Evolutionary conservation across 2,113 vertebrate genomes (phyloP).

Genomic region (Solea solea): DNA sequence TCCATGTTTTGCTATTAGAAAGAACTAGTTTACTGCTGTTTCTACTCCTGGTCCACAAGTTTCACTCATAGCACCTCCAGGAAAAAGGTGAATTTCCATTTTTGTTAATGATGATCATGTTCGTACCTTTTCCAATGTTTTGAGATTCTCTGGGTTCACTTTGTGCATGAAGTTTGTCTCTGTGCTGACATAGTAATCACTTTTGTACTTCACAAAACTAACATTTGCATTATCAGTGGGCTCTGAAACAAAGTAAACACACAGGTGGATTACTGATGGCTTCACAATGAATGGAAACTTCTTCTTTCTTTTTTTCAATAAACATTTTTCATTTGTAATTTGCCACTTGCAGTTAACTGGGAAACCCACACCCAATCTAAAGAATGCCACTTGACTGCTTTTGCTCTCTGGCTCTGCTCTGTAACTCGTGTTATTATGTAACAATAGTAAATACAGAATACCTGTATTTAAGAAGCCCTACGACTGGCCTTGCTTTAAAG

Average conservation of each 20-base stretch:
- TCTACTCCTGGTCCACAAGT: no score
- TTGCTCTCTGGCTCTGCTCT: background rate
- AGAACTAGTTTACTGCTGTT: no score
- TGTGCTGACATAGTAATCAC: conserved; percentile 90
- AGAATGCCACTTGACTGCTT: background rate
- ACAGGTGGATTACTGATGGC: background rate
- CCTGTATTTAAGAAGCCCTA: no score
- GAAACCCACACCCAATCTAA: conserved; percentile 3
- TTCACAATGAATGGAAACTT: background rate
- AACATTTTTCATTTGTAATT: background rate
- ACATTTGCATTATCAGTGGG: conserved; percentile 90
- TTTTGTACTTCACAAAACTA: conserved; percentile 88
- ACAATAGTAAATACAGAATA: background rate
- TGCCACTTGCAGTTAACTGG: background rate
- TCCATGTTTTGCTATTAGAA: no score
- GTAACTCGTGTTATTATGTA: conserved; percentile 27
- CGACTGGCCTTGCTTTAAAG: background rate
- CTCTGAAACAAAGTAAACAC: conserved; percentile 74
- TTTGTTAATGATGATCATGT: background rate
- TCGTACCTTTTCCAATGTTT: conserved; percentile 88
- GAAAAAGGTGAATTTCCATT: no score
- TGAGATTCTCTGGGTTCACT: conserved; percentile 87
- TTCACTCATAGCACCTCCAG: no score
- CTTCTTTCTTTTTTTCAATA: background rate
- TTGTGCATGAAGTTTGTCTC: conserved; percentile 90